These are phyloP conservation scores for Fabriciana adippe DNA, from an alignment of 2,888 invertebrate species.

Conservation along the genomic window DNA sequence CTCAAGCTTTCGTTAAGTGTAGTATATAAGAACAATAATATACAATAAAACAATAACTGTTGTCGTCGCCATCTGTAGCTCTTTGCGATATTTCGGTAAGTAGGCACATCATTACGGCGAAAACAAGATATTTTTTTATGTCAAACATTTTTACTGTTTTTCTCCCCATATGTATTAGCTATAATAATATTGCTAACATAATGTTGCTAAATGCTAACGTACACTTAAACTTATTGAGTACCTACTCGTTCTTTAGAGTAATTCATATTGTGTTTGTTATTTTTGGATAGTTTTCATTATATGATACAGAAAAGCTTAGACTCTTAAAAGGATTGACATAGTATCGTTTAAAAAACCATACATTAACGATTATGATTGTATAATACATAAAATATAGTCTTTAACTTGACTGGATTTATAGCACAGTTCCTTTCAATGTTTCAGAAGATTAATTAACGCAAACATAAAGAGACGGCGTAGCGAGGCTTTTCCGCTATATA, in stretches of 20 bases:
- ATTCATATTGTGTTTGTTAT: neutral
- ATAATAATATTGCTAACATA: neutral
- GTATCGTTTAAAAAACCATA: no score
- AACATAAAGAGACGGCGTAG: conserved; percentile 21
- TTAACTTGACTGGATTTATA: conserved; percentile 5
- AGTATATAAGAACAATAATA: neutral
- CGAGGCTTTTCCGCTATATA: conserved; percentile 18
- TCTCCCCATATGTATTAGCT: conserved; percentile 12
- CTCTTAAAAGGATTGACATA: no score
- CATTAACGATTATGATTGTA: neutral
- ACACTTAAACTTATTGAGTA: conserved; percentile 12
- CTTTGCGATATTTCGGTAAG: conserved; percentile 16
- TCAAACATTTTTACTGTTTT: conserved; percentile 24
- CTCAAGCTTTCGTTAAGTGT: no score
- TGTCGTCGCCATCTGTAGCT: conserved; percentile 12
- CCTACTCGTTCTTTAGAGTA: neutral
- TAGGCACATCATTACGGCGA: conserved; percentile 25
- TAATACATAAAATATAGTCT: neutral
- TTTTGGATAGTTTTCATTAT: neutral
- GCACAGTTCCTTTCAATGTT: conserved; percentile 16
- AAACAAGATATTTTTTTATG: conserved; percentile 30
- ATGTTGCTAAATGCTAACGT: neutral
- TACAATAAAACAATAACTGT: neutral
- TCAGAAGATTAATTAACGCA: conserved; percentile 22
- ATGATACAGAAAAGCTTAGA: neutral